Percentiles rank a stretch among this genome's conserved stretches.
Conservation (phyloP, 2,888 invertebrate genomes). For the Ornithoptera priamus region DNA sequence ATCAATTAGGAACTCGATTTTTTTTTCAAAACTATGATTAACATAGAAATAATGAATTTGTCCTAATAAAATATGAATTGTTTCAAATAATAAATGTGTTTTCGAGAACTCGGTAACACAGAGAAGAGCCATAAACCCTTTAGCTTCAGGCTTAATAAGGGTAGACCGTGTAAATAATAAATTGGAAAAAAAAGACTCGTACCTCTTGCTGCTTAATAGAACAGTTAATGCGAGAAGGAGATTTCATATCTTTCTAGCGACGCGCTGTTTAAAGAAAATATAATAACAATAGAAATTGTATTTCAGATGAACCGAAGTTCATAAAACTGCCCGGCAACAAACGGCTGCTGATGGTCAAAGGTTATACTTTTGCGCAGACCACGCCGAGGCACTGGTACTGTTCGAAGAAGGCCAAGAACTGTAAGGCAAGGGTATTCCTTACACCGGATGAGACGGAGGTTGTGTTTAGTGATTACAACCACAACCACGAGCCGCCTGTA, state of each 20-base stretch:
- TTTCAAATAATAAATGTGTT: too few species aligned
- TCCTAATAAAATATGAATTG: too few species aligned
- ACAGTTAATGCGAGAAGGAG: not conserved
- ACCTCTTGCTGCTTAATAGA: too few species aligned
- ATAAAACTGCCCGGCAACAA: constrained; percentile 39
- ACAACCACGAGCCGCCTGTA: constrained; percentile 37
- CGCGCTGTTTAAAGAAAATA: not conserved
- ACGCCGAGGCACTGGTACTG: constrained; percentile 45
- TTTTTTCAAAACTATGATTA: too few species aligned
- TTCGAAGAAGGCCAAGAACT: constrained; percentile 40
- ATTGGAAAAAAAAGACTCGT: too few species aligned
- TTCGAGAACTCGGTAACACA: too few species aligned
- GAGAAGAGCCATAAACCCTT: too few species aligned
- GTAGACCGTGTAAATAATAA: too few species aligned
- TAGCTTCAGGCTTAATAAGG: too few species aligned
- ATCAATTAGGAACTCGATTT: too few species aligned
- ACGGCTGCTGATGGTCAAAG: constrained; percentile 44
- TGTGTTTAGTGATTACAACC: constrained; percentile 31
- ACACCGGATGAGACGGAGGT: constrained; percentile 31
- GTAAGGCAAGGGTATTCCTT: constrained; percentile 39
- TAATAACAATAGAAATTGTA: constrained; percentile 1
- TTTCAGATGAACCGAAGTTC: constrained; percentile 40
- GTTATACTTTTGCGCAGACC: constrained; percentile 46
- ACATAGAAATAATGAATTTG: too few species aligned
- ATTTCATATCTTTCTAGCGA: not conserved